Percentiles rank a stretch among this genome's conserved stretches.
phyloP scores from a whole-genome alignment of 2,888 invertebrate genomes.

The Nemapogon koenigi region DNA sequence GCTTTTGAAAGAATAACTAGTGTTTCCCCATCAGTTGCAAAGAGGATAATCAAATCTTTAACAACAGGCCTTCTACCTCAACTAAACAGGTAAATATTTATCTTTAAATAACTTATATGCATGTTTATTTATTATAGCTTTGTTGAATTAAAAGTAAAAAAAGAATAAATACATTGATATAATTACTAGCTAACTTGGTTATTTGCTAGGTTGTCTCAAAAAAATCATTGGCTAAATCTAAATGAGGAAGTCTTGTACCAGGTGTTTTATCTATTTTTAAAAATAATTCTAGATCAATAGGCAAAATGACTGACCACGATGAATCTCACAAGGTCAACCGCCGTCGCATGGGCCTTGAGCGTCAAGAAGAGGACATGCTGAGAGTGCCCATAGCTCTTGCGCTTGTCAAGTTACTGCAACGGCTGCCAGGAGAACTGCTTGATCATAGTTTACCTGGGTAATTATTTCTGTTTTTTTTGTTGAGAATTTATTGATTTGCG shows the following conservation, averaged over 20 bases:
- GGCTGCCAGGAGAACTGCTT: slow-evolving; percentile 78
- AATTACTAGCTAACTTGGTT: not conserved
- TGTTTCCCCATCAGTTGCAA: slow-evolving; percentile 75
- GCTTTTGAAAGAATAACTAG: slow-evolving; percentile 54
- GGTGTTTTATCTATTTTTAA: too few species aligned
- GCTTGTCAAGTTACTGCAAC: slow-evolving; percentile 88
- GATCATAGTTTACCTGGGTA: slow-evolving; percentile 83
- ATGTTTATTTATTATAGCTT: not conserved
- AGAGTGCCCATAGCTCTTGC: slow-evolving; percentile 93
- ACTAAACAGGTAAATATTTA: slow-evolving; percentile 67
- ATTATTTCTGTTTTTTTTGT: slow-evolving; percentile 26
- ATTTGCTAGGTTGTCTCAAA: not conserved
- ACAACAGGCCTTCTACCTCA: slow-evolving; percentile 79
- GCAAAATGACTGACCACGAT: slow-evolving; percentile 72
- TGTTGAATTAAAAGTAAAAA: slow-evolving; percentile 1
- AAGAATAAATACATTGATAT: not conserved
- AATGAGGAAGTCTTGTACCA: not conserved
- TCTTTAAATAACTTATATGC: not conserved
- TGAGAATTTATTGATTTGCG: too few species aligned
- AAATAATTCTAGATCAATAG: slow-evolving; percentile 37
- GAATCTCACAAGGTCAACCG: slow-evolving; percentile 80
- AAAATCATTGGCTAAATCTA: not conserved
- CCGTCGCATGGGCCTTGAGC: slow-evolving; percentile 68
- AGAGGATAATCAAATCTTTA: slow-evolving; percentile 75
- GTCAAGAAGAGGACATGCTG: slow-evolving; percentile 90